phyloP scores from a whole-genome alignment of 2,888 invertebrate genomes.

The Stenchaetothrips biformis region DNA sequence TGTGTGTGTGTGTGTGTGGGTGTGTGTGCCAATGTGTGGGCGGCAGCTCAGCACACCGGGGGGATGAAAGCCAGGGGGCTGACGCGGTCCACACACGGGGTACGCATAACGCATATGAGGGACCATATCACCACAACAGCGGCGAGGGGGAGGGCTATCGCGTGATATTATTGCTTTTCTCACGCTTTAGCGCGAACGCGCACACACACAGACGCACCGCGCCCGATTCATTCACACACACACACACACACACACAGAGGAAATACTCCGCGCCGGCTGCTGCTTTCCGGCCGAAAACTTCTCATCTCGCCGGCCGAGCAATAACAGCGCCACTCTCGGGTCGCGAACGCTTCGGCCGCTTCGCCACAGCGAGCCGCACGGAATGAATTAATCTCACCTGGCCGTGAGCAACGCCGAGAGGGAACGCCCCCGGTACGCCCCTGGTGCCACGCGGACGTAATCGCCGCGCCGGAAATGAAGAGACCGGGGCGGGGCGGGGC shows the following conservation, averaged over 20 bases:
- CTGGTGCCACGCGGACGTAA: neutral
- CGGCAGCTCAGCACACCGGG: neutral
- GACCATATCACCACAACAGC: neutral
- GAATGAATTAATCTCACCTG: neutral
- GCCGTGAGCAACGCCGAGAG: neutral
- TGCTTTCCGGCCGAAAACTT: neutral
- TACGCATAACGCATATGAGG: neutral
- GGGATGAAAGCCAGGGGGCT: neutral
- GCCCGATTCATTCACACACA: neutral
- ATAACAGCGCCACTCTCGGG: neutral
- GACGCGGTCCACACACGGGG: neutral
- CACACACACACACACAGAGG: neutral
- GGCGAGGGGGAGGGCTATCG: neutral
- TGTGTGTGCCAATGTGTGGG: neutral
- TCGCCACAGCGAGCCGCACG: neutral
- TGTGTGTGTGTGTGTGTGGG: neutral
- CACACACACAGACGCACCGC: too few relatives aligned
- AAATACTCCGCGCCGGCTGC: neutral
- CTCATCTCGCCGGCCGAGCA: neutral
- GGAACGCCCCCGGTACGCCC: too few relatives aligned
- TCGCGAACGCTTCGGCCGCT: neutral
- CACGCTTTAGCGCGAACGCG: neutral
- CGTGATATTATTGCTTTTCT: neutral
- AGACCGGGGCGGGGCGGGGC: neutral
- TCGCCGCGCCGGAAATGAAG: slow-evolving; percentile 5